These are phyloP conservation scores for Danionella dracula DNA, from an alignment of 2,797 vertebrate genomes.

Conservation along the genomic window DNA sequence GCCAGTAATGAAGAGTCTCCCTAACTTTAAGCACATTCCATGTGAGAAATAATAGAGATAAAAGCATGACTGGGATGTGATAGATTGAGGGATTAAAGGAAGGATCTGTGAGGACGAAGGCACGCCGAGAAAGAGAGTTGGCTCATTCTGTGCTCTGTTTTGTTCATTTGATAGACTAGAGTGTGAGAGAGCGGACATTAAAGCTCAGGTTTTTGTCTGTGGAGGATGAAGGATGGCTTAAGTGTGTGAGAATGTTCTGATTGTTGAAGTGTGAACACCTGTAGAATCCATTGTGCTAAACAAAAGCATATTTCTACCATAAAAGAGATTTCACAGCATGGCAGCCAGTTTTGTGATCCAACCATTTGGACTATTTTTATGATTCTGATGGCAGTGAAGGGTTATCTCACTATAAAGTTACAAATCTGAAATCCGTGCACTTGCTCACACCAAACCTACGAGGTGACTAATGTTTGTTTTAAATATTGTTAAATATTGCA, in stretches of 20 bases:
- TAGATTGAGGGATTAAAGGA: conserved; percentile 18
- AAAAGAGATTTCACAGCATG: conserved; percentile 6
- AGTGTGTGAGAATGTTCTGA: conserved; percentile 26
- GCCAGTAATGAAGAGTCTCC: conserved; percentile 52
- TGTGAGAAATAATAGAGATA: conserved; percentile 9
- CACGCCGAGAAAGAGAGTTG: conserved; percentile 5
- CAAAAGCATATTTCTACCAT: conserved; percentile 17
- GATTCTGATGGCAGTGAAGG: too few species aligned
- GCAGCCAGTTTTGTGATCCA: neutral
- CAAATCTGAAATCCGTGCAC: too few species aligned
- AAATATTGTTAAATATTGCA: too few species aligned
- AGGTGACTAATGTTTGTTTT: too few species aligned
- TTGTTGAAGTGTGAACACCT: conserved; percentile 22
- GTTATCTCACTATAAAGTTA: too few species aligned
- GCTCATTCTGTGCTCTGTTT: conserved; percentile 5
- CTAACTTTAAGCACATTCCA: conserved; percentile 38
- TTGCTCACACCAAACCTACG: too few species aligned
- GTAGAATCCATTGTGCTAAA: conserved; percentile 10
- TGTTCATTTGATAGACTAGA: conserved; percentile 6
- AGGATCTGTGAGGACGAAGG: neutral
- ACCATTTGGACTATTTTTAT: too few species aligned
- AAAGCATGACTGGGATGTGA: conserved; percentile 8
- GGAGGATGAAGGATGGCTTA: conserved; percentile 10
- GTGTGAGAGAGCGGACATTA: conserved; percentile 1
- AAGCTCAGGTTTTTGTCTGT: neutral